A percentile compares a stretch with the other conserved stretches of the same genome.
These are phyloP conservation scores for Philhelius pedissequus DNA, from an alignment of 2,888 invertebrate species.

Conservation along the genomic window DNA sequence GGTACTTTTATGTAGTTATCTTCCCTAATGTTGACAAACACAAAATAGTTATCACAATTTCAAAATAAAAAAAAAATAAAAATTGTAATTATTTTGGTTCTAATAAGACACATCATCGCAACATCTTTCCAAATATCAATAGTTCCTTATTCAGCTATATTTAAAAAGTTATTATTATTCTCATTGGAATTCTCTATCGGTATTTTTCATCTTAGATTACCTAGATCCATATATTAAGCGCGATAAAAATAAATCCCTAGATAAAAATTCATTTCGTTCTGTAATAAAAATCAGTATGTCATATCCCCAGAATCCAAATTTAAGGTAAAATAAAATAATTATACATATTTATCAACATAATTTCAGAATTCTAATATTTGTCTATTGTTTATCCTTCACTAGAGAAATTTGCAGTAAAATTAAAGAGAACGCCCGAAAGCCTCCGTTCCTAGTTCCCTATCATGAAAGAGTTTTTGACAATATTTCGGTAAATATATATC, in stretches of 20 bases:
- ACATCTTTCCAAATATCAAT: too few relatives aligned
- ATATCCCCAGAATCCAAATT: constrained; percentile 86
- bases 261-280: constrained; percentile 86
- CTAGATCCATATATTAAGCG: constrained; percentile 84
- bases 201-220: constrained; percentile 80
- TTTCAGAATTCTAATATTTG: not conserved
- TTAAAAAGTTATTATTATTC: not conserved
- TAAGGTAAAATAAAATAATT: constrained; percentile 82
- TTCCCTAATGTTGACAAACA: too few relatives aligned
- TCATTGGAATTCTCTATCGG: not conserved
- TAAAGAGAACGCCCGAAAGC: constrained; percentile 84
- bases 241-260: constrained; percentile 80
- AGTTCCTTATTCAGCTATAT: too few relatives aligned
- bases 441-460: constrained; percentile 89
- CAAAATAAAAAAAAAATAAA: too few relatives aligned
- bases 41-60: too few relatives aligned
- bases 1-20: too few relatives aligned
- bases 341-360: not conserved
- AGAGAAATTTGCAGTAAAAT: constrained; percentile 86
- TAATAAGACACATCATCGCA: too few relatives aligned
- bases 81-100: too few relatives aligned
- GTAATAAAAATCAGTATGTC: constrained; percentile 90
- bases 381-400: constrained; percentile 70
- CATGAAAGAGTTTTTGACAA: constrained; percentile 87
- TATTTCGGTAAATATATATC: constrained; percentile 80